A percentile compares a stretch with the other conserved stretches of the same genome.
Conservation (phyloP, 2,113 vertebrate genomes). For the Brevimyrus niger region DNA sequence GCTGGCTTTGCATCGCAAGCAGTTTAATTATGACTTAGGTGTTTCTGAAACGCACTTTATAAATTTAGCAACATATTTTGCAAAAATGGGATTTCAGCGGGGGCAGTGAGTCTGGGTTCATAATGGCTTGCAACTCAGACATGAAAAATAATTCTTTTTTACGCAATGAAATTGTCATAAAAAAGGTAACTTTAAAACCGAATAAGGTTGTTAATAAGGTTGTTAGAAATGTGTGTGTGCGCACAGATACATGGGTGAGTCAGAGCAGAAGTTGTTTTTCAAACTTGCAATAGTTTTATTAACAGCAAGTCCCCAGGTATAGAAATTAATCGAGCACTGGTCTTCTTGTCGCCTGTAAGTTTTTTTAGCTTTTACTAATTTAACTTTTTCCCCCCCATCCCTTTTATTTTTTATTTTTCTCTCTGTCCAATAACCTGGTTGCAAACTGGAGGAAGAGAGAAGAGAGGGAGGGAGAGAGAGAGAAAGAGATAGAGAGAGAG, state of each 20-base stretch:
- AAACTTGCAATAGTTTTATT: constrained; percentile 7
- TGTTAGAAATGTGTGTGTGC: neutral
- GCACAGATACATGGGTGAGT: neutral
- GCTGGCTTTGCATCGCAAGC: neutral
- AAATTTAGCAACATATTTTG: neutral
- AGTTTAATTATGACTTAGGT: neutral
- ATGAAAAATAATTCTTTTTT: neutral
- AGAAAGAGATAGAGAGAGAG: neutral
- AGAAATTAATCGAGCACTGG: neutral
- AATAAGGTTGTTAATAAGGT: neutral
- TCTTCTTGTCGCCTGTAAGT: neutral
- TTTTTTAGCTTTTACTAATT: neutral
- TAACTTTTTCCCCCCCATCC: neutral
- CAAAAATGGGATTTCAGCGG: neutral
- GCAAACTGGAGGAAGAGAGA: neutral
- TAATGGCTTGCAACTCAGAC: neutral
- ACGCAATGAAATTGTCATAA: neutral
- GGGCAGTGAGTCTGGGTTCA: neutral
- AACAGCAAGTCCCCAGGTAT: neutral
- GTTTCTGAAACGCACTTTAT: neutral
- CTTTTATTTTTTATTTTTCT: neutral
- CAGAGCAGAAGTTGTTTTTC: neutral
- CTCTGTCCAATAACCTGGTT: neutral
- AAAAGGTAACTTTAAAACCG: neutral
- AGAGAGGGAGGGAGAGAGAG: no score